These are phyloP conservation scores for Meganola albula DNA, from an alignment of 2,888 invertebrate genomes.

Conservation along the genomic window DNA sequence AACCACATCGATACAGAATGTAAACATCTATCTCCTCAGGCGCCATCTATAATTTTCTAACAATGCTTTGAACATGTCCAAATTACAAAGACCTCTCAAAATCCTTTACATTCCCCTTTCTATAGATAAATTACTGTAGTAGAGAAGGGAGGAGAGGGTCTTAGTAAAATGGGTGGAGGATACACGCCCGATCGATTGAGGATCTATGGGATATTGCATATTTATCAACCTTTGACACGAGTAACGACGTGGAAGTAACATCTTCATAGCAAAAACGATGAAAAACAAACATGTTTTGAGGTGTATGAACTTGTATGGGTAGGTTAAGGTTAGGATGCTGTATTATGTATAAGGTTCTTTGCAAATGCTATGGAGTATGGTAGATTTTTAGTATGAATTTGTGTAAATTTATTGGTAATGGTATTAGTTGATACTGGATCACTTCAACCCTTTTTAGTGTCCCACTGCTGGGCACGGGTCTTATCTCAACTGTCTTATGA, in stretches of 20 bases:
- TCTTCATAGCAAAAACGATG: slow-evolving; percentile 65
- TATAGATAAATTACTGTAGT: slow-evolving; percentile 2
- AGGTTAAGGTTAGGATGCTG: too few species aligned
- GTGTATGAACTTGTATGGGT: slow-evolving; percentile 44
- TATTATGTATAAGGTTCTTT: too few species aligned
- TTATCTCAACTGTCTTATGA: too few species aligned
- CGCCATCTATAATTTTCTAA: slow-evolving; percentile 77
- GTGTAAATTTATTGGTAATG: too few species aligned
- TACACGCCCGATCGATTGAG: slow-evolving; percentile 69
- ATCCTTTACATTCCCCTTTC: slow-evolving; percentile 10
- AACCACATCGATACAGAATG: slow-evolving; percentile 66
- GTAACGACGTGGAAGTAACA: slow-evolving; percentile 72
- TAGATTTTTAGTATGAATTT: too few species aligned
- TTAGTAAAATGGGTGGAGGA: slow-evolving; percentile 34
- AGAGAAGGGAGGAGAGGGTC: slow-evolving; percentile 25
- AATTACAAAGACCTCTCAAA: slow-evolving; percentile 30
- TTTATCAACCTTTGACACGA: slow-evolving; percentile 77
- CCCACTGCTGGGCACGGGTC: too few species aligned
- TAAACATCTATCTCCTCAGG: slow-evolving; percentile 74
- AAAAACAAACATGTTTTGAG: slow-evolving; percentile 61
- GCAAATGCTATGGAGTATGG: too few species aligned
- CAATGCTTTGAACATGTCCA: slow-evolving; percentile 63
- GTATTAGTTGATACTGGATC: too few species aligned
- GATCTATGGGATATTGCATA: slow-evolving; percentile 74
- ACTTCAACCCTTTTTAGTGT: too few species aligned